phyloP scores from a whole-genome alignment of 2,797 vertebrate species.

The Dendrocincla fuliginosa region DNA sequence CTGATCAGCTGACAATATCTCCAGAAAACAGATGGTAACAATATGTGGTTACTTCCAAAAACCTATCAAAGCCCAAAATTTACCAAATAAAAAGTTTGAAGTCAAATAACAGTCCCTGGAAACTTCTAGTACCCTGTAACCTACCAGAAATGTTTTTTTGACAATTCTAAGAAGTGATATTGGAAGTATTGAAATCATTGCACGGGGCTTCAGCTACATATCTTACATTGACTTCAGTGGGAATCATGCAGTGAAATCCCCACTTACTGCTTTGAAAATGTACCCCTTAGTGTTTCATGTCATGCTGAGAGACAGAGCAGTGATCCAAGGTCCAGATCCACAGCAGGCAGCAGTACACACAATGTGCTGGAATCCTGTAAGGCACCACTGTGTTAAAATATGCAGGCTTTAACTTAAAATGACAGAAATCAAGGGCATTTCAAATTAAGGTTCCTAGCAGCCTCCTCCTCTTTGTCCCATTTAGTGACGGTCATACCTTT shows the following conservation, averaged over 20 bases:
- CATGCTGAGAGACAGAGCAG: constrained; percentile 55
- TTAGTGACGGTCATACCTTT: neutral
- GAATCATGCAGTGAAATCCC: neutral
- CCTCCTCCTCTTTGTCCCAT: constrained; percentile 25
- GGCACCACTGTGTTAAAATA: constrained; percentile 44
- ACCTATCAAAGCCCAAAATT: neutral
- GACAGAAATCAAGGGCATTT: constrained; percentile 58
- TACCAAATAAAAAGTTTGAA: neutral
- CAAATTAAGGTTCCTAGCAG: constrained; percentile 16
- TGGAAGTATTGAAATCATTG: constrained; percentile 41
- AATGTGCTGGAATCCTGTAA: constrained; percentile 14
- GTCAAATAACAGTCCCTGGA: neutral
- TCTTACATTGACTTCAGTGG: constrained; percentile 15
- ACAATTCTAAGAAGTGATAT: neutral
- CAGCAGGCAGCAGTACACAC: constrained; percentile 32
- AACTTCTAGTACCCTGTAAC: neutral
- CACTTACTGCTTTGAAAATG: constrained; percentile 35
- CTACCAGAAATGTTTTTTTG: neutral
- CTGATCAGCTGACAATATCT: neutral
- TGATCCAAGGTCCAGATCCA: constrained; percentile 50
- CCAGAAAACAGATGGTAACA: neutral
- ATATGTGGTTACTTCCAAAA: neutral
- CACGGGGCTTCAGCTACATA: neutral
- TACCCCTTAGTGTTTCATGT: constrained; percentile 26
- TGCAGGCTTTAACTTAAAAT: constrained; percentile 57